A percentile compares a stretch with the other conserved stretches of the same genome.
These are phyloP conservation scores for Temnothorax nylanderi DNA, from an alignment of 1,140 invertebrate genomes.

Conservation along the genomic window DNA sequence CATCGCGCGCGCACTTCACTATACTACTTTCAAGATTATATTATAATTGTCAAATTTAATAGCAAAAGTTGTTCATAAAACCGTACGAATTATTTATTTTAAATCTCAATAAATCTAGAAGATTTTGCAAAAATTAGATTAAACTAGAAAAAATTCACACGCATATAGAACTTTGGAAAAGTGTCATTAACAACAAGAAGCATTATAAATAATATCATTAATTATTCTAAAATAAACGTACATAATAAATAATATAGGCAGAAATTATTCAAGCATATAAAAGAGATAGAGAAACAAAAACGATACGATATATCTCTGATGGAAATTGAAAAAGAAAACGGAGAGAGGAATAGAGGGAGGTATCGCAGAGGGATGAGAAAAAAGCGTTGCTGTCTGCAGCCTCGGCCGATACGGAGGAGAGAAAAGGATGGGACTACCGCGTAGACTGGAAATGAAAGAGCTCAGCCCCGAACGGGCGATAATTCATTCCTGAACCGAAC, in stretches of 20 bases:
- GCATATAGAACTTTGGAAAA: not conserved
- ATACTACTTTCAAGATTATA: not conserved
- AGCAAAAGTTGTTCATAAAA: not conserved
- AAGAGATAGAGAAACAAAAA: conserved; percentile 41
- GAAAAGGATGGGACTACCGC: conserved; percentile 77
- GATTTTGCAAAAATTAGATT: not conserved
- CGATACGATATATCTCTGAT: conserved; percentile 66
- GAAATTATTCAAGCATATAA: conserved; percentile 50
- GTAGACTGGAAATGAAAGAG: conserved; percentile 85
- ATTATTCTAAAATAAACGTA: conserved; percentile 7
- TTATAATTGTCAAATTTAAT: not conserved
- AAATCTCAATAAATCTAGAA: not conserved
- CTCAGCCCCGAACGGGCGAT: conserved; percentile 83
- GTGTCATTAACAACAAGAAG: not conserved
- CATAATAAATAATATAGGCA: conserved; percentile 31
- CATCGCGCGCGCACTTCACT: not conserved
- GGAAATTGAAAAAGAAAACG: conserved; percentile 70
- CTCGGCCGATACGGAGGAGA: conserved; percentile 71
- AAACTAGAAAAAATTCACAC: not conserved
- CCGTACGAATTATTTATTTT: not conserved
- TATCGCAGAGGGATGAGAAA: conserved; percentile 74
- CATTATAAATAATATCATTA: not conserved
- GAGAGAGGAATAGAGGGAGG: conserved; percentile 60
- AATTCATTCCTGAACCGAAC: conserved; percentile 86
- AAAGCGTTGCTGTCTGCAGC: conserved; percentile 79